Evolutionary conservation across 1,140 invertebrate species (phyloP).

Genomic region (Dryas iulia): DNA sequence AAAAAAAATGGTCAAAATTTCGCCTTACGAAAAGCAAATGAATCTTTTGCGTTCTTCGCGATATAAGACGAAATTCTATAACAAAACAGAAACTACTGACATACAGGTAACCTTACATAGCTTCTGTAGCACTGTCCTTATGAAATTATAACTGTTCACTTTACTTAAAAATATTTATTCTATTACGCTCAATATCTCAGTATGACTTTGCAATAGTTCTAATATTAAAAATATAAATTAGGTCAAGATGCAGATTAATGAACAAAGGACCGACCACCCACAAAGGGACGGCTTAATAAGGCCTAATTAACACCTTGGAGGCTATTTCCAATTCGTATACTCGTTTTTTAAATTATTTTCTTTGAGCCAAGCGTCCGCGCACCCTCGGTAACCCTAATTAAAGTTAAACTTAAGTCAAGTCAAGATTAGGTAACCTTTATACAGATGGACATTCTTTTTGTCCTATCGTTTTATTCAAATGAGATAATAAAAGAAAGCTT

Average conservation of each 20-base stretch:
- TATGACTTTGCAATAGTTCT: not conserved
- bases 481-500: constrained; percentile 45
- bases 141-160: no score
- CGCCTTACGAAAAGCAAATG: no score
- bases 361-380: not conserved
- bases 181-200: no score
- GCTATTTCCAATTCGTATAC: constrained; percentile 68
- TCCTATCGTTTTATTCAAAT: constrained; percentile 60
- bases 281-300: constrained; percentile 76
- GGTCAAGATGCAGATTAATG: constrained; percentile 63
- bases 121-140: no score
- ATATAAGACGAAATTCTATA: no score
- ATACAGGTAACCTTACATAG: no score
- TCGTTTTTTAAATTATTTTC: constrained; percentile 3
- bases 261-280: constrained; percentile 72
- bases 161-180: not conserved
- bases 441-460: constrained; percentile 46
- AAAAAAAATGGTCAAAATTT: no score
- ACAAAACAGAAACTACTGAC: no score
- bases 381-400: not conserved
- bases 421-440: constrained; percentile 74
- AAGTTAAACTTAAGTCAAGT: constrained; percentile 62
- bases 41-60: no score
- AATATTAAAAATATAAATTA: constrained; percentile 55
- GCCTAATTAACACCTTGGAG: constrained; percentile 78